Conservation (phyloP, 2,888 invertebrate species). For the Flexamia atlantica region DNA sequence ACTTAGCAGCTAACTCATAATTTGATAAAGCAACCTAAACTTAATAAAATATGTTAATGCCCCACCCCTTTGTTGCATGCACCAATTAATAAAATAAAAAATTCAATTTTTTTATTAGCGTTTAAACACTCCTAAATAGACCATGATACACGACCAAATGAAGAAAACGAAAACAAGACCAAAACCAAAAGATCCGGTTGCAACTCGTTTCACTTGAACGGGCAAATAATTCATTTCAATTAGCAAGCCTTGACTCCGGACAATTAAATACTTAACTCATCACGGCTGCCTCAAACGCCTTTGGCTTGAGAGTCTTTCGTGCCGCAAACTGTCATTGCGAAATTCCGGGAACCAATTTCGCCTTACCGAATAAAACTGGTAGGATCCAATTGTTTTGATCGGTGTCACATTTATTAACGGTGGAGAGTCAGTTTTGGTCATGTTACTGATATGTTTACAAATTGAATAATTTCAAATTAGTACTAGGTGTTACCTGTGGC, state of each 20-base stretch:
- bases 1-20: too few species aligned
- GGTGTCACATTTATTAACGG: background rate
- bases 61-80: too few species aligned
- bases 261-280: constrained; percentile 54
- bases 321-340: background rate
- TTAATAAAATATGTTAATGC: too few species aligned
- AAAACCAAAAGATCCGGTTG: constrained; percentile 1
- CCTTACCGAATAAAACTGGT: background rate
- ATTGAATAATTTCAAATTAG: too few species aligned
- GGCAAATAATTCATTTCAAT: constrained; percentile 52
- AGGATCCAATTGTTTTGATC: background rate
- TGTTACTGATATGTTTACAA: too few species aligned
- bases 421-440: too few species aligned
- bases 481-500: too few species aligned
- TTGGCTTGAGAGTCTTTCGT: background rate
- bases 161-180: background rate
- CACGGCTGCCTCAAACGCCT: constrained; percentile 15
- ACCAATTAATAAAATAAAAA: too few species aligned
- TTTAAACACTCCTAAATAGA: too few species aligned
- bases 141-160: too few species aligned
- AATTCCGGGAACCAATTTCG: background rate
- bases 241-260: constrained; percentile 38
- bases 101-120: too few species aligned
- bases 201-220: constrained; percentile 44
- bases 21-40: too few species aligned